Base-by-base conservation (phyloP, 2,888 invertebrate species). In the Pecten maximus region DNA sequence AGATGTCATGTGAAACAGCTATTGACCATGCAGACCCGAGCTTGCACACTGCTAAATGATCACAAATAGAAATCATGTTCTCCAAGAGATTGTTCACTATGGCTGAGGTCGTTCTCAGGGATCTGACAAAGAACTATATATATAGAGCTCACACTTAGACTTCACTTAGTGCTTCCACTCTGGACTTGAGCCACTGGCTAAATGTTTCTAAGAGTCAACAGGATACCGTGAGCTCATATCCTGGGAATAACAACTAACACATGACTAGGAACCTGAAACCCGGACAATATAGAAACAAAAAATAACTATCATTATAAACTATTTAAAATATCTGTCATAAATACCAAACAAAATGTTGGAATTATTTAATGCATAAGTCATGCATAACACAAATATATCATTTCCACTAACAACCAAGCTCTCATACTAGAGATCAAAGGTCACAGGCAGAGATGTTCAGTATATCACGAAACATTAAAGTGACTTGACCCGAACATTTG, bases 281-380 rank as follows among this genome's bases (percentile, higher is more conserved):
- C 28, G 1, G 23, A 35, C 35, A 74, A 28, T 35, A 74, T 35
- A 74, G 74, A 35, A 74, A 74, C 35, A 8, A 74, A 74, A 44
- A 74, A 23, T 23, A 54, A n/a, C 60, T 74, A 12, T 74, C 74
- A 74, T 35, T 35, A 74, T 74, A 28, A 10, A 74, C 74, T 74
- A 35, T 74, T 10, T 23, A 74, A 35, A 74, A 74, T 74, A 35
- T 74, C 74, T 74, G 35, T 28, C 74, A 28, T 74, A 74, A 74
- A 74, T 74, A 74, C 74, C 74, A 74, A 74, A 28, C 28, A 35
- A 15, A 28, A 28, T 74, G 8, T 16, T 35, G 35, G 16, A 6
- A 74, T 74, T 74, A 74, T 74, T 35, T 74, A 74, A 74, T 74
- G 74, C 74, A 35, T 35, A 35, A 74, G 74, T 74, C 74, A 74